phyloP scores from a whole-genome alignment of 2,113 vertebrate species.

The Scytalopus superciliaris region DNA sequence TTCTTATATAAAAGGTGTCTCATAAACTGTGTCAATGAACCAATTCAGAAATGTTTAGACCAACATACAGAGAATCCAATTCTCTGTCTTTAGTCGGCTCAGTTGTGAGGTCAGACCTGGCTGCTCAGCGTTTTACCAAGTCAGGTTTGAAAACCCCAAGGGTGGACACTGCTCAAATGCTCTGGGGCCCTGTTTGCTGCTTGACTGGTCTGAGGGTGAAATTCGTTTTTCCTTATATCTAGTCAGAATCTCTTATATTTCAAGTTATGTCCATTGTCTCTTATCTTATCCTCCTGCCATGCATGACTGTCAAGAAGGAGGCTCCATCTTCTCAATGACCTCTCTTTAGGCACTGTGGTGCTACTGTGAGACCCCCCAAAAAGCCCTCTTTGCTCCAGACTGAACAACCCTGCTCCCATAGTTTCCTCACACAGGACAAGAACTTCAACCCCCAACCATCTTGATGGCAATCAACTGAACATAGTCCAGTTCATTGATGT shows the following conservation, averaged over 20 bases:
- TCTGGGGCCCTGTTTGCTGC: neutral
- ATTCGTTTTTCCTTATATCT: neutral
- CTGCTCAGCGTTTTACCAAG: neutral
- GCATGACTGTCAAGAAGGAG: neutral
- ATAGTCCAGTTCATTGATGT: neutral
- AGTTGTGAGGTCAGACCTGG: slow-evolving; percentile 23
- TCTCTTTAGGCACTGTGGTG: neutral
- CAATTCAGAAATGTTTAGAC: slow-evolving; percentile 9
- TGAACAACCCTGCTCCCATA: neutral
- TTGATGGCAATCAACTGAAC: neutral
- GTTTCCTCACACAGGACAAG: neutral
- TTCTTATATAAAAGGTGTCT: slow-evolving; percentile 11
- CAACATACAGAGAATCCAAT: neutral
- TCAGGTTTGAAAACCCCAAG: neutral
- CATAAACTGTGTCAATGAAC: neutral
- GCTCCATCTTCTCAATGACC: neutral
- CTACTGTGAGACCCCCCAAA: neutral
- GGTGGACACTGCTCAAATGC: neutral
- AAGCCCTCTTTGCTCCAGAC: neutral
- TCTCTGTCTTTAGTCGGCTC: neutral
- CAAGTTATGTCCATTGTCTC: neutral
- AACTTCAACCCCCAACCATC: neutral
- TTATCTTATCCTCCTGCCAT: neutral
- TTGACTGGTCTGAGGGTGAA: neutral
- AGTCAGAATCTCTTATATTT: neutral